A percentile compares a stretch with the other conserved stretches of the same genome.
Evolutionary conservation across 2,797 vertebrate genomes (phyloP).

Genomic region (Gorsachius magnificus): DNA sequence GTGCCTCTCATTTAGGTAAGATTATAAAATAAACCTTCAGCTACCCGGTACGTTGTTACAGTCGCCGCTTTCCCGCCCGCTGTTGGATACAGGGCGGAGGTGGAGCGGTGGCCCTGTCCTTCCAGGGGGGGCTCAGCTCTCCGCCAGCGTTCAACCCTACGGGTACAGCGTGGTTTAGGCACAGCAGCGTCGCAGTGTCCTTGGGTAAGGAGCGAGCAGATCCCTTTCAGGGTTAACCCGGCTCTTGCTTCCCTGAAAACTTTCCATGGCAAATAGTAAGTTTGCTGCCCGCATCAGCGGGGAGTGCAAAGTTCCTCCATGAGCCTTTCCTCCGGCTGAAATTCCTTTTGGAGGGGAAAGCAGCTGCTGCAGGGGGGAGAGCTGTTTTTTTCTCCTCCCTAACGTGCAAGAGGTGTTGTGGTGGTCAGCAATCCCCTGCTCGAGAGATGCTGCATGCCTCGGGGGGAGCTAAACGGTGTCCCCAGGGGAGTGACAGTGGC

Average conservation of each 20-base stretch:
- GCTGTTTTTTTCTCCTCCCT: neutral
- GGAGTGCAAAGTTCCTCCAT: neutral
- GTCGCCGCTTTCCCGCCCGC: neutral
- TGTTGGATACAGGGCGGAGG: neutral
- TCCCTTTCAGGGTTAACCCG: no score
- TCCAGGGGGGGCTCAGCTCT: neutral
- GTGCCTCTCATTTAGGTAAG: neutral
- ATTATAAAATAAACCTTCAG: neutral
- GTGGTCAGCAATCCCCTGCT: neutral
- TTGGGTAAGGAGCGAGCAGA: accelerated
- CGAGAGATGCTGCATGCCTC: accelerated
- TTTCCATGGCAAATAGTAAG: neutral
- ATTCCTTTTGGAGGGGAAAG: neutral
- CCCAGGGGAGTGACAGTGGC: accelerated
- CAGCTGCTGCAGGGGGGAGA: no score
- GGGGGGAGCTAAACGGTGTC: accelerated
- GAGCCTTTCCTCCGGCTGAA: no score
- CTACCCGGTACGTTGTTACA: neutral
- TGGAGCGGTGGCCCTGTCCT: neutral
- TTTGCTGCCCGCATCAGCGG: accelerated
- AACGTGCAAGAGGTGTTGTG: neutral
- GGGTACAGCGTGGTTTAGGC: neutral
- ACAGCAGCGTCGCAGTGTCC: neutral
- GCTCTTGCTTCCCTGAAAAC: neutral
- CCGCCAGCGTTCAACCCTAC: accelerated